Evolutionary conservation across 2,797 vertebrate genomes (phyloP).

Genomic region (Sebastes elongatus): DNA sequence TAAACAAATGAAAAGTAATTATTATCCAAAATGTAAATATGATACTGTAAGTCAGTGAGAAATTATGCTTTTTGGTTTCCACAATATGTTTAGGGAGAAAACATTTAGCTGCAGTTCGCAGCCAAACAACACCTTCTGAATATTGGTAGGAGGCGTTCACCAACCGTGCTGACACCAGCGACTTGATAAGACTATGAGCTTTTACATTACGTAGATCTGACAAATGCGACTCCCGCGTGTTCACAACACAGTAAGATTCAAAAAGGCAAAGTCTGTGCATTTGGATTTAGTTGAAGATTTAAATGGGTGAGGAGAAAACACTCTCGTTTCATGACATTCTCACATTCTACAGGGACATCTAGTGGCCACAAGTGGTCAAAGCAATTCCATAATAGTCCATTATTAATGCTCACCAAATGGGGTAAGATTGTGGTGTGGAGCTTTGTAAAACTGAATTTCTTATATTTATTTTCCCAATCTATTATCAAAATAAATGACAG

Average conservation of each 20-base stretch:
- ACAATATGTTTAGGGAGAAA: background rate
- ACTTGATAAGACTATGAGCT: background rate
- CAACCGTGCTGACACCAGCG: background rate
- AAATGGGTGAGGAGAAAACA: background rate
- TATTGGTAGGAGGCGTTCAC: background rate
- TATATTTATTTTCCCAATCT: too few species aligned
- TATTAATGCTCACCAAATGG: too few species aligned
- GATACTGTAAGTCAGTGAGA: background rate
- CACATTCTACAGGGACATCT: conserved; percentile 18
- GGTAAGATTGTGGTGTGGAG: background rate
- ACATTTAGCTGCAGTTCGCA: background rate
- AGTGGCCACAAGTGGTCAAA: conserved; percentile 30
- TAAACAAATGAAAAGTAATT: background rate
- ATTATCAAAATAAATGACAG: too few species aligned
- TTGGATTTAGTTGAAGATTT: background rate
- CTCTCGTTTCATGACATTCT: background rate
- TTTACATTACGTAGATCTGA: background rate
- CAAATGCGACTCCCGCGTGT: background rate
- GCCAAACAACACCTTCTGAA: background rate
- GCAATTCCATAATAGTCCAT: background rate
- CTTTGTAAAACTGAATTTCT: background rate
- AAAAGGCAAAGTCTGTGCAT: background rate
- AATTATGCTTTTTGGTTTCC: background rate
- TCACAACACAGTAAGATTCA: background rate
- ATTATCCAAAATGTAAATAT: background rate